Conservation (phyloP, 2,888 invertebrate species). For the Tenodera sinensis region DNA sequence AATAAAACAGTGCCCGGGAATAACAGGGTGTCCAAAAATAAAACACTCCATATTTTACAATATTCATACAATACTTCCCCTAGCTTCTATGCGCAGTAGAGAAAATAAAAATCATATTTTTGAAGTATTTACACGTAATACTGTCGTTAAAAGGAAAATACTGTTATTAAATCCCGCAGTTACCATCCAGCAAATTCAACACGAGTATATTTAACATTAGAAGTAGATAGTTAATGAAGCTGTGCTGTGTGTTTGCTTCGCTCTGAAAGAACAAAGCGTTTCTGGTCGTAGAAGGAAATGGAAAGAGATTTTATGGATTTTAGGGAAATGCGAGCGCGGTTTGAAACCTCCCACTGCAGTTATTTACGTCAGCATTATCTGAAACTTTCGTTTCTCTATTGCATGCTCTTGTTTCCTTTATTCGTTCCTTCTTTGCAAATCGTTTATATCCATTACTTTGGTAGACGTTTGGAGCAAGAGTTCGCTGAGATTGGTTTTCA, state of each 20-base stretch:
- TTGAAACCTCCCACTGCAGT: background rate
- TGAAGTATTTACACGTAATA: too few relatives aligned
- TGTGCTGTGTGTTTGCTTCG: background rate
- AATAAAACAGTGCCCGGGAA: background rate
- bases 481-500: background rate
- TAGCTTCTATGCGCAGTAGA: too few relatives aligned
- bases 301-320: background rate
- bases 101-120: too few relatives aligned
- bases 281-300: background rate
- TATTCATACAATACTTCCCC: too few relatives aligned
- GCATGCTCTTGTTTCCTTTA: background rate
- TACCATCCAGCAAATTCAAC: too few relatives aligned
- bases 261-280: background rate
- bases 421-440: background rate
- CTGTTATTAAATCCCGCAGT: too few relatives aligned
- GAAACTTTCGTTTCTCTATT: background rate
- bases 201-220: background rate
- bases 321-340: background rate
- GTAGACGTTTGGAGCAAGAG: background rate
- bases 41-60: too few relatives aligned
- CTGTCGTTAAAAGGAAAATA: too few relatives aligned
- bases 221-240: background rate
- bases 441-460: background rate
- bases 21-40: too few relatives aligned
- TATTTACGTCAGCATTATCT: background rate